Evolutionary conservation across 1,140 invertebrate species (phyloP).

Genomic region (Bradysia coprophila): DNA sequence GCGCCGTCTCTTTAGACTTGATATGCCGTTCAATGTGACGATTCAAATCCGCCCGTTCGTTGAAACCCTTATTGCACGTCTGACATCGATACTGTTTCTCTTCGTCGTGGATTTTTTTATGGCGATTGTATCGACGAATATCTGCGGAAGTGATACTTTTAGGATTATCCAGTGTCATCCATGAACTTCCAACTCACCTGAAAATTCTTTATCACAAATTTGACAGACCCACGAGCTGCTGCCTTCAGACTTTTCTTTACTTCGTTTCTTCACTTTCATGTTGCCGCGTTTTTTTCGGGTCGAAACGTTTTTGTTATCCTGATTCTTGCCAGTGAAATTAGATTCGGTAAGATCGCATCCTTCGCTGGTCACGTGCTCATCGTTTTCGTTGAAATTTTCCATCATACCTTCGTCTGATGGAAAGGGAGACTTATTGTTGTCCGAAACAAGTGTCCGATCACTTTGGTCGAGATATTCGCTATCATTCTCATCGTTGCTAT

Average conservation of each 20-base stretch:
- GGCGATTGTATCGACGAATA: slow-evolving; percentile 25
- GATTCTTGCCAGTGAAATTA: not conserved
- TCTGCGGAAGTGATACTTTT: slow-evolving; percentile 13
- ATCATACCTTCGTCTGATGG: too few relatives aligned
- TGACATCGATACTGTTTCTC: slow-evolving; percentile 25
- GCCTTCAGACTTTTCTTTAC: not conserved
- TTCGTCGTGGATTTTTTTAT: slow-evolving; percentile 25
- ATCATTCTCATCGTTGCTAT: too few relatives aligned
- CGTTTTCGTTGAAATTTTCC: not conserved
- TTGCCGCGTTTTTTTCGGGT: not conserved
- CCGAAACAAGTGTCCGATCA: too few relatives aligned
- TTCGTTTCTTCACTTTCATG: not conserved
- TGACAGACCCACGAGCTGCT: not conserved
- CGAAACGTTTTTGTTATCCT: not conserved
- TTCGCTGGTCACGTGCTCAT: not conserved
- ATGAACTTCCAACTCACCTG: slow-evolving; percentile 6
- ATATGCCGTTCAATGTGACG: slow-evolving; percentile 5
- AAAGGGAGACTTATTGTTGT: too few relatives aligned
- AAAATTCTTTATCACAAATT: slow-evolving; percentile 9
- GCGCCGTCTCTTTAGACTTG: not conserved
- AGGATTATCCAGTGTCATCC: not conserved
- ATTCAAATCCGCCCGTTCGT: slow-evolving; percentile 6
- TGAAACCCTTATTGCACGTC: slow-evolving; percentile 23
- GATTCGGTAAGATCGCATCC: not conserved
- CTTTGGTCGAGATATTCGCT: too few relatives aligned